phyloP scores from a whole-genome alignment of 2,888 invertebrate genomes.

The Parasteatoda lunata region DNA sequence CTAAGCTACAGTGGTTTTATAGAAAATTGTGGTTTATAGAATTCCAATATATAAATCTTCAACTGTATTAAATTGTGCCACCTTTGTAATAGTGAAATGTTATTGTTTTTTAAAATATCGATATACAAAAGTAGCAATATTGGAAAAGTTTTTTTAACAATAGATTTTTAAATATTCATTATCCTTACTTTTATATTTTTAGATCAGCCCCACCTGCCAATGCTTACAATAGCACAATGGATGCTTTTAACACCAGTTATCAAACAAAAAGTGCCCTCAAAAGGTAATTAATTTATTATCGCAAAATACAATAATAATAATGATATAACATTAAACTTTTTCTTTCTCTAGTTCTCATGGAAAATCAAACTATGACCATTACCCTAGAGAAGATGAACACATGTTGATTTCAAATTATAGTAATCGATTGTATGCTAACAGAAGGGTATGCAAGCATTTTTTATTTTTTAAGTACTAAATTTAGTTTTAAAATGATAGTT shows the following conservation, averaged over 20 bases:
- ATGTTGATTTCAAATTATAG: constrained; percentile 97
- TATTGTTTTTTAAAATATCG: too few species aligned
- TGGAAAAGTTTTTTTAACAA: too few species aligned
- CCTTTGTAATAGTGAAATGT: too few species aligned
- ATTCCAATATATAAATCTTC: too few species aligned
- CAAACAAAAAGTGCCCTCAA: constrained; percentile 72
- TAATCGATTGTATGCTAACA: constrained; percentile 80
- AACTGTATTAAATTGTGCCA: too few species aligned
- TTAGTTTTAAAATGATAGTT: too few species aligned
- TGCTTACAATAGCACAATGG: constrained; percentile 93
- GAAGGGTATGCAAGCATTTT: constrained; percentile 78
- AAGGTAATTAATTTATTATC: constrained; percentile 68
- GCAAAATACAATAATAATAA: too few species aligned
- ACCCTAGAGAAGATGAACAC: constrained; percentile 90
- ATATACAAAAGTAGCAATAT: too few species aligned
- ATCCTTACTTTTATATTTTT: constrained; percentile 5
- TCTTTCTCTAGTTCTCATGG: constrained; percentile 34
- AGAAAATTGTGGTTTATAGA: too few species aligned
- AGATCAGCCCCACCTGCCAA: constrained; percentile 93
- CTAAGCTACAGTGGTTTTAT: too few species aligned
- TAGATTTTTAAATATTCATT: background rate
- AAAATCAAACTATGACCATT: constrained; percentile 45
- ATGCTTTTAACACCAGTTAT: constrained; percentile 83
- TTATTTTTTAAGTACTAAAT: too few species aligned
- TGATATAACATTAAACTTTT: background rate